These are phyloP conservation scores for Mythimna impura DNA, from an alignment of 2,888 invertebrate species.

Conservation along the genomic window DNA sequence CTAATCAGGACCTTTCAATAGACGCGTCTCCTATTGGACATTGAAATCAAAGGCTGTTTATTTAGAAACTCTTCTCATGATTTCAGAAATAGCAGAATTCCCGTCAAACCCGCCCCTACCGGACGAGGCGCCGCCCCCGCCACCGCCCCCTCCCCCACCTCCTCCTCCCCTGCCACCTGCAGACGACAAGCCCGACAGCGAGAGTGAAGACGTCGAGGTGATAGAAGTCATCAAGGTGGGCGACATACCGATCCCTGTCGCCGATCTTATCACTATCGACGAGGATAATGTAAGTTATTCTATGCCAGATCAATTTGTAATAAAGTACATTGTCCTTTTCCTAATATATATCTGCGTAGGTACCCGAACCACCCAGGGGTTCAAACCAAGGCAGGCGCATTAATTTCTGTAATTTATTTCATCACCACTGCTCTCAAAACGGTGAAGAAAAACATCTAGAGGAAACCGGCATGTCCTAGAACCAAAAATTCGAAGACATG, in stretches of 20 bases:
- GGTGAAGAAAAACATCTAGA: no score
- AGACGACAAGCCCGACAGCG: slow-evolving; percentile 40
- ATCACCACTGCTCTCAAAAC: no score
- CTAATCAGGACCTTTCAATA: no score
- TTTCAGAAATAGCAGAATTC: slow-evolving; percentile 80
- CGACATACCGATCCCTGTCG: slow-evolving; percentile 79
- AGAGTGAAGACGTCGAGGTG: slow-evolving; percentile 72
- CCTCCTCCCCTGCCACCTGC: slow-evolving; percentile 39
- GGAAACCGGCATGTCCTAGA: no score
- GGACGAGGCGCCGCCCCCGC: slow-evolving; percentile 83
- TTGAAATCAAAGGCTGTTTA: not conserved
- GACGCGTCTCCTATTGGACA: no score
- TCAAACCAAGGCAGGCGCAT: no score
- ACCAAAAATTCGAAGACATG: no score
- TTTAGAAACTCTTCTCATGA: not conserved
- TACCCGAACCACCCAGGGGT: no score
- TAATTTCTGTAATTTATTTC: no score
- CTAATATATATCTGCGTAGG: no score
- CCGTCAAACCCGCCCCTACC: slow-evolving; percentile 86
- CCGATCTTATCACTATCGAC: slow-evolving; percentile 75
- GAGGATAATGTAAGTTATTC: slow-evolving; percentile 74
- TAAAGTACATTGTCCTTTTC: no score
- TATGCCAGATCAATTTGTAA: not conserved
- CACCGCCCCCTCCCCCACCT: slow-evolving; percentile 70
- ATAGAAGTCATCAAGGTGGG: slow-evolving; percentile 74